Conservation (phyloP, 2,113 vertebrate species). For the Halcyon senegalensis region DNA sequence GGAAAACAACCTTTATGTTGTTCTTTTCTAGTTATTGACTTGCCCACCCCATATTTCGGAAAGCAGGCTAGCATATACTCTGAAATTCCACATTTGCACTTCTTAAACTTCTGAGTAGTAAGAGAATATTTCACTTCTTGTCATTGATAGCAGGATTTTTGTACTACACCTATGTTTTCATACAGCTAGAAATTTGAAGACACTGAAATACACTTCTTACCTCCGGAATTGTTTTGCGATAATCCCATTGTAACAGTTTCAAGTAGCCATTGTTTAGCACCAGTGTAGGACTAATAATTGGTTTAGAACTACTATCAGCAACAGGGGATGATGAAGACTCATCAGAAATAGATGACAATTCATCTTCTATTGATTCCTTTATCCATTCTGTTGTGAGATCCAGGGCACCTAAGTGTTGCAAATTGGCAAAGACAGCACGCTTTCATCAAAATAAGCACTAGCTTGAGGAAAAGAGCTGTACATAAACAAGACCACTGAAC, state of each 20-base stretch:
- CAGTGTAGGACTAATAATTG: conserved; percentile 81
- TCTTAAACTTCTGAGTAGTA: background rate
- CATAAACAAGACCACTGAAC: background rate
- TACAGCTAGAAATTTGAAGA: background rate
- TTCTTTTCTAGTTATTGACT: background rate
- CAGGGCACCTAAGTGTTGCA: conserved; percentile 81
- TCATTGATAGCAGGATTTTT: background rate
- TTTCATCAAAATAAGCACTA: background rate
- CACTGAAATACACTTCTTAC: conserved; percentile 59
- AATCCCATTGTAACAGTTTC: conserved; percentile 86
- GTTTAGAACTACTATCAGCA: conserved; percentile 63
- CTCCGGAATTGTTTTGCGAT: conserved; percentile 84
- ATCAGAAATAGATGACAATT: conserved; percentile 66
- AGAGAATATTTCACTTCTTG: background rate
- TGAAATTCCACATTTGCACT: background rate
- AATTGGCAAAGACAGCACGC: background rate
- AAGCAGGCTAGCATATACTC: background rate
- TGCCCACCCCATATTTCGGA: background rate
- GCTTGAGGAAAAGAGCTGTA: background rate
- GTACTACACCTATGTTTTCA: background rate
- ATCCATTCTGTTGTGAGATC: conserved; percentile 90
- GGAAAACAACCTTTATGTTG: background rate
- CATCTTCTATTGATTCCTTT: conserved; percentile 83
- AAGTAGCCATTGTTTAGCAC: conserved; percentile 88
- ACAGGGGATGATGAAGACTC: conserved; percentile 61